Evolutionary conservation across 2,888 invertebrate species (phyloP), one percentile per base, ranked within the genome.

Genomic region (Thereva unica): DNA sequence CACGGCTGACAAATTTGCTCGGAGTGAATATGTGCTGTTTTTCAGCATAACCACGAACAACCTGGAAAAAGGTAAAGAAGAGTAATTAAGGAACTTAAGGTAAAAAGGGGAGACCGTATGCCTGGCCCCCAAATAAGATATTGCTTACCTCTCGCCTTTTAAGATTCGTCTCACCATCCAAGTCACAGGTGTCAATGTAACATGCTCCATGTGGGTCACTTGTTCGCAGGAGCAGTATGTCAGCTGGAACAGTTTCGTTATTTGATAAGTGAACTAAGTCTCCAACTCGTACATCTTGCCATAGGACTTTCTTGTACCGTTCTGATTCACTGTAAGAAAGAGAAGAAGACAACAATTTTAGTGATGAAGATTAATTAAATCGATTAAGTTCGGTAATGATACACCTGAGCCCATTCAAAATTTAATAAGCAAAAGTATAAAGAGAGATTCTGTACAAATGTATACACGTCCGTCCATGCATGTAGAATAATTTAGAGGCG

Each of bases 191-290:
- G 82, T 97, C 97, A 72, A 97, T 88, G 82, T 93, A 96, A 78
- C 95, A 96, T 67, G 92, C 84, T 49, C 97, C 97, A 76, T 90
- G 86, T 6, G 90, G 86, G 82, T 94, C 95, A 75, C 95, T 94
- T 66, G 94, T 92, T 74, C 91, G 87, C 69, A 97, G 84, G 67
- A 98, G 83, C 69, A 98, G 84, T 77, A 98, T 90, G 81, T 98
- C 98, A 0, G 98, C 97, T 41, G 97, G 97, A 71, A 98, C 93
- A 64, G 93, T 87, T 83, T 97, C 97, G 83, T 97, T 95, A 84
- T 96, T 96, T 53, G 95, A 95, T 74, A 98, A 84, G 82, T 97
- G 97, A 56, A 98, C 90, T 73, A 97, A 84, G 81, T 97, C 97
- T 3, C 97, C 97, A 41, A 96, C 96, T 69, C 90, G 85, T 65